Evolutionary conservation across 2,888 invertebrate species (phyloP).

Genomic region (Plagodis dolabraria): DNA sequence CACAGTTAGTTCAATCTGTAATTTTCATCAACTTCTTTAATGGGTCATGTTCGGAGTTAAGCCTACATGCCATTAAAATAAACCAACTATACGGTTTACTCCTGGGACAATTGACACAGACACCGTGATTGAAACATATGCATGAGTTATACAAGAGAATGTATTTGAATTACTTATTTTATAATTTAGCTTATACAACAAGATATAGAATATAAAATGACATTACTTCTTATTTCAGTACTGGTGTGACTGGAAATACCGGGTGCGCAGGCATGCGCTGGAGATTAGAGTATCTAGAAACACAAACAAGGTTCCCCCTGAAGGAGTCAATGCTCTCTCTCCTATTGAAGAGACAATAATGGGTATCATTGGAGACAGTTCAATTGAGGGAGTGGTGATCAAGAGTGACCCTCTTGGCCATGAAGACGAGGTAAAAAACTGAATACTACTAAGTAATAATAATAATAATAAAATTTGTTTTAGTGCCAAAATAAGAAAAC

Average conservation of each 20-base stretch:
- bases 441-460: no score
- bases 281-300: conserved; percentile 58
- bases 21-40: no score
- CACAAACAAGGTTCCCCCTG: conserved; percentile 46
- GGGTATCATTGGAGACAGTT: conserved; percentile 56
- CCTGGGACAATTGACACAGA: no score
- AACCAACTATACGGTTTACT: no score
- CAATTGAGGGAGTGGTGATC: conserved; percentile 54
- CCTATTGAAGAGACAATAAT: conserved; percentile 59
- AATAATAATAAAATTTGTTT: no score
- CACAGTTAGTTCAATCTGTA: no score
- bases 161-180: neutral
- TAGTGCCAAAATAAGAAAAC: no score
- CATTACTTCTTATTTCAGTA: conserved; percentile 48
- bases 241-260: conserved; percentile 72
- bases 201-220: neutral
- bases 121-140: no score
- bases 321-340: conserved; percentile 51
- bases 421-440: conserved; percentile 39
- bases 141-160: no score
- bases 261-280: conserved; percentile 60
- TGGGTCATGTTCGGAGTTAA: no score
- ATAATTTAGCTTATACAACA: neutral
- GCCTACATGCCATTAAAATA: no score
- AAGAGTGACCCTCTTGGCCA: conserved; percentile 60